phyloP scores from a whole-genome alignment of 1,140 invertebrate species.

The Tribolium castaneum region DNA sequence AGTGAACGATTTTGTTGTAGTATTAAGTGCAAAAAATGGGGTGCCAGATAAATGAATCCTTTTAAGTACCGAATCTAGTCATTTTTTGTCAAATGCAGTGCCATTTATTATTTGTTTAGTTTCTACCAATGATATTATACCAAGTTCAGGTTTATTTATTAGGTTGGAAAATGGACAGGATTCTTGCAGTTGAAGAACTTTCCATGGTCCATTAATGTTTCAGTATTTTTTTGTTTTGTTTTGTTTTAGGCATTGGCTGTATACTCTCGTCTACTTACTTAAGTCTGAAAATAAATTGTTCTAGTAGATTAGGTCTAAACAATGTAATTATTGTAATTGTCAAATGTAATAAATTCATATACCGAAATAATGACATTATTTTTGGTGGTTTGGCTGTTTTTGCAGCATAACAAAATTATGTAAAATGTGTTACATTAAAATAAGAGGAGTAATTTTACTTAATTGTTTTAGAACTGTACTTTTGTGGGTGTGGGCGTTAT shows the following conservation, averaged over 20 bases:
- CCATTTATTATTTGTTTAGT: conserved; percentile 19
- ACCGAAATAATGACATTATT: background rate
- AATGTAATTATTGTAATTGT: conserved; percentile 14
- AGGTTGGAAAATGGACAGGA: background rate
- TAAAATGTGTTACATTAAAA: background rate
- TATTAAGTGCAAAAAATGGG: background rate
- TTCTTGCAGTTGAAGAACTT: too few relatives aligned
- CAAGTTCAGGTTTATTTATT: background rate
- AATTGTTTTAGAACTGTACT: conserved; percentile 41
- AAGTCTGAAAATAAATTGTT: background rate
- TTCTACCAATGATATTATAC: background rate
- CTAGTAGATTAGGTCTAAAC: background rate
- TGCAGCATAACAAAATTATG: too few relatives aligned
- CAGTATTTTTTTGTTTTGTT: too few relatives aligned
- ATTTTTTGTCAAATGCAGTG: conserved; percentile 6
- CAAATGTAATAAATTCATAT: conserved; percentile 20
- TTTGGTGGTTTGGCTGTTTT: background rate
- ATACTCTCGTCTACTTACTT: background rate
- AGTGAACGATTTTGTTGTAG: background rate
- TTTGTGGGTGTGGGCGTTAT: conserved; percentile 40
- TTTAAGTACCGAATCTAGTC: background rate
- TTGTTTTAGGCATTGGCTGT: conserved; percentile 15
- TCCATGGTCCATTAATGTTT: background rate
- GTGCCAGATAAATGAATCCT: background rate
- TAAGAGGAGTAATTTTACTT: background rate